These are phyloP conservation scores for Megalops atlanticus DNA, from an alignment of 2,113 vertebrate species.

Conservation along the genomic window DNA sequence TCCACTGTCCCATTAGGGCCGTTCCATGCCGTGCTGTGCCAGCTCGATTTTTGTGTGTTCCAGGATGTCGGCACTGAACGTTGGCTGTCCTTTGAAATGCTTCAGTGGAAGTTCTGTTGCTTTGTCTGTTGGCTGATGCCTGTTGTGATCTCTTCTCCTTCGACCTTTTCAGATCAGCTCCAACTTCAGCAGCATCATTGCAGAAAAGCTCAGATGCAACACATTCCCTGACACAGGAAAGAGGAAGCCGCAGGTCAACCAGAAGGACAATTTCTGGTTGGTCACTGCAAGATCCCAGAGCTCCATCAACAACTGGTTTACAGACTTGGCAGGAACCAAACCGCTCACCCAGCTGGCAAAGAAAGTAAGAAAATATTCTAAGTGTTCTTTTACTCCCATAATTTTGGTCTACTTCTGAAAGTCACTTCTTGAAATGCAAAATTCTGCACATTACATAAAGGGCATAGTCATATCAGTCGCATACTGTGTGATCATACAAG, in stretches of 20 bases:
- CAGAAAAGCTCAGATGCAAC: slow-evolving; percentile 94
- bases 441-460: no score
- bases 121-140: no score
- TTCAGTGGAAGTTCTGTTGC: no score
- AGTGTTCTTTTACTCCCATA: neutral
- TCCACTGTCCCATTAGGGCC: no score
- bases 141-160: neutral
- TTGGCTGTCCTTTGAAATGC: no score
- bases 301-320: slow-evolving; percentile 99
- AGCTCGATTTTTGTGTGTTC: no score
- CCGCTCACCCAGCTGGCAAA: slow-evolving; percentile 94
- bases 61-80: no score
- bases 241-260: slow-evolving; percentile 95
- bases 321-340: slow-evolving; percentile 96
- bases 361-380: slow-evolving; percentile 74
- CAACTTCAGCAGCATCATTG: slow-evolving; percentile 98
- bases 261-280: slow-evolving; percentile 98
- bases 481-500: no score
- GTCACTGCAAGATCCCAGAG: slow-evolving; percentile 95
- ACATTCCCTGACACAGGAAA: slow-evolving; percentile 92
- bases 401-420: no score
- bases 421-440: no score
- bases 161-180: slow-evolving; percentile 87
- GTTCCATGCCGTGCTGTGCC: no score
- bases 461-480: no score